Conservation (phyloP, 2,888 invertebrate genomes). For the Hypsopygia costalis region DNA sequence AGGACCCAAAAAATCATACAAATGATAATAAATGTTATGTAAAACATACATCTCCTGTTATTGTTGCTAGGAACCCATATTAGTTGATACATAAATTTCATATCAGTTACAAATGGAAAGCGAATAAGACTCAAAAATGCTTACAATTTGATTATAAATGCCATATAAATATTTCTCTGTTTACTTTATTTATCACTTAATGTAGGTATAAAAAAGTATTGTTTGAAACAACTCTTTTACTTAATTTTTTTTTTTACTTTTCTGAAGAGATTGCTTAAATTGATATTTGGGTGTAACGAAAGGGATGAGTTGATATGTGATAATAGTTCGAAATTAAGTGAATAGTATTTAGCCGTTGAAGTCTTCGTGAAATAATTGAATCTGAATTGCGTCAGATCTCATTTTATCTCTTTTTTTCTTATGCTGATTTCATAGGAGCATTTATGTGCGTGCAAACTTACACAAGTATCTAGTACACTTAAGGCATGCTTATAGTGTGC, state of each 20-base stretch:
- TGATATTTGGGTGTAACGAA: slow-evolving; percentile 31
- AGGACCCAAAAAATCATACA: too few relatives aligned
- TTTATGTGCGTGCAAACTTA: slow-evolving; percentile 36
- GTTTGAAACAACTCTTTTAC: too few relatives aligned
- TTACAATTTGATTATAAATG: too few relatives aligned
- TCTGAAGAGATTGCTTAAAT: slow-evolving; percentile 25
- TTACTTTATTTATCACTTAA: not conserved
- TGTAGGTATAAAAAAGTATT: not conserved
- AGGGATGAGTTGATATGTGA: slow-evolving; percentile 64
- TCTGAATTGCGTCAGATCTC: slow-evolving; percentile 39
- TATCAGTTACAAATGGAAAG: too few relatives aligned
- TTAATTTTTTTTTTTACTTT: not conserved
- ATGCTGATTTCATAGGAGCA: slow-evolving; percentile 64
- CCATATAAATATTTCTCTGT: not conserved
- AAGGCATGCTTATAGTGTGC: too few relatives aligned
- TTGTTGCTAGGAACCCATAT: too few relatives aligned
- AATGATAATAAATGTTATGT: too few relatives aligned
- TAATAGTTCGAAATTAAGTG: slow-evolving; percentile 62
- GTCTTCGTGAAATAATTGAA: slow-evolving; percentile 33
- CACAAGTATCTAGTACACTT: too few relatives aligned
- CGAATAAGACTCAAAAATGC: too few relatives aligned
- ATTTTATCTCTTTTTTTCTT: slow-evolving; percentile 23
- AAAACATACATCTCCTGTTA: too few relatives aligned
- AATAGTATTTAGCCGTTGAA: slow-evolving; percentile 35
- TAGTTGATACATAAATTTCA: too few relatives aligned